Evolutionary conservation across 2,113 vertebrate species (phyloP), one percentile per base, ranked within the genome.

Genomic region (Paedocypris sp.): DNA sequence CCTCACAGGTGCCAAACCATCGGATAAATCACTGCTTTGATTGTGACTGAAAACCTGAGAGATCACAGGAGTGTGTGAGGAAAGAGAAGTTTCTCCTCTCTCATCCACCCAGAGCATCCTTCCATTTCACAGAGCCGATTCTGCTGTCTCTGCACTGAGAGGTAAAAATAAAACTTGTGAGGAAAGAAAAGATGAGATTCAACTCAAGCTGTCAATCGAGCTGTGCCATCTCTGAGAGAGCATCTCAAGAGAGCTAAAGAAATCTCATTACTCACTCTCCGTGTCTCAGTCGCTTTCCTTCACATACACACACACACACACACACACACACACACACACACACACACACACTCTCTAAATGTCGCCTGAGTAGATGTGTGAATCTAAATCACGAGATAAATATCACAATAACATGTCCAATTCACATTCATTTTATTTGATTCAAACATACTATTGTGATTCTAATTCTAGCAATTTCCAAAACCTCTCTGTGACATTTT

Each of bases 121-220:
- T 64, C 23, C 20, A 67, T 42, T n/a, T 58, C 29, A 10, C 9
- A 48, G 33, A 31, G 53, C 60, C 57, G 43, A 70, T 69, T 67
- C 60, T 65, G 42, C 45, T 50, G 45, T 25, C 39, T 57, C 53
- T 43, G 53, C 39, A 28, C 48, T 52, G 7, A 61, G 28, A 54
- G 57, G 53, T 70, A 65, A 57, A 65, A 64, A 62, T 45, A 64
- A 46, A 60, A 61, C 53, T 57, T 57, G 38, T 42, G 29, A 41
- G 12, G 52, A 53, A 4, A 25, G 43, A 60, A 36, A 15, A 22
- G 41, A 66, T 32, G 51, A 46, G 57, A 62, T 60, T 61, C 48
- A 51, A 64, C 68, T 54, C 45, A 48, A 62, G 68, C 62, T 70
- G 68, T 66, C 68, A 66, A 53, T 70, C 62, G 64, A 62, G 45